Evolutionary conservation across 2,888 invertebrate species (phyloP), one percentile per base, ranked within the genome.

Genomic region (Sphinx pinastri): DNA sequence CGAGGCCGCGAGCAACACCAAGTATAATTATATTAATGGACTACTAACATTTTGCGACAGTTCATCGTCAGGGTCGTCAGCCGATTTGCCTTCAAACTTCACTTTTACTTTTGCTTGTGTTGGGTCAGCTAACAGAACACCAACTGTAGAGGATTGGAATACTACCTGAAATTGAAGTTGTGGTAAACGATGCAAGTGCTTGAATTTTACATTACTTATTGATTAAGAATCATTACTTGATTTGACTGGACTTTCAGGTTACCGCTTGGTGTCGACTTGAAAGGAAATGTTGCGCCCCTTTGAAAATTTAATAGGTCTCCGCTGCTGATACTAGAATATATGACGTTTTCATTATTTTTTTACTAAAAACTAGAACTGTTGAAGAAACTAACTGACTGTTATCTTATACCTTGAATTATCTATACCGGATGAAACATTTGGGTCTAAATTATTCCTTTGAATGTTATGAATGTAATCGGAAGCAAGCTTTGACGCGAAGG

Each of bases 201-300:
- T 45, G 14, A 38, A 47, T 38, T 19, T 0, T 13, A 14, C 10
- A 16, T 19, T 31, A 45, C 19, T 19, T 68, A 67, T 58, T 49
- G 16, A 0, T 38, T 11, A 60, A 55, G 59, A 69, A 63, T n/a
- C 16, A 25, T 77, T 86, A 96, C 96, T 94, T 96, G 96, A 86
- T 96, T 95, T 2, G 96, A 95, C 71, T 95, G 93, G 72, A 96
- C 95, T 92, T 96, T 96, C 69, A 96, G 88, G 84, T 96, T 95
- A 75, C 96, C 96, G 84, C 96, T 96, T 0, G 96, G 95, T 0
- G 96, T 96, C 2, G 94, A 84, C 82, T 95, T 95, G 79, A 96
- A 96, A 3, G 96, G 96, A 84, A 96, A 96, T n/a, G 88, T 74
- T 31, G 90, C 86, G 63, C 82, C 84, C 77, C 82, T 90, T 72